Evolutionary conservation across 2,113 vertebrate genomes (phyloP).

Genomic region (Odocoileus hemionus): DNA sequence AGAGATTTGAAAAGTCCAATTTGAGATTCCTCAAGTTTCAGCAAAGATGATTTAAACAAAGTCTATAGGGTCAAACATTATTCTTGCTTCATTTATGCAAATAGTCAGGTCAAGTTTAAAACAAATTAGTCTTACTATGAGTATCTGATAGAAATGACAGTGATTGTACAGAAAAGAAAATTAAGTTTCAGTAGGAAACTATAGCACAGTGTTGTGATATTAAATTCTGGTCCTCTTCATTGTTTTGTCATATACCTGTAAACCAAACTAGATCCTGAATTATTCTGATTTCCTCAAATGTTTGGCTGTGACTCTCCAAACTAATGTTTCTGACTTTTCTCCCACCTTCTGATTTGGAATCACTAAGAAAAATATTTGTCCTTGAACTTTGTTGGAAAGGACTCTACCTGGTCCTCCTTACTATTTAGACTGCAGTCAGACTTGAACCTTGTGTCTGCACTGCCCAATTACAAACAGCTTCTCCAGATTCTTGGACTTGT

Average conservation of each 20-base stretch:
- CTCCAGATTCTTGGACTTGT: not conserved
- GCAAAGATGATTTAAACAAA: not conserved
- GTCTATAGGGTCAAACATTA: not conserved
- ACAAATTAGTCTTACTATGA: not conserved
- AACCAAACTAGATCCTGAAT: not conserved
- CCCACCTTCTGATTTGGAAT: not conserved
- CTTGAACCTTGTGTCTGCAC: not conserved
- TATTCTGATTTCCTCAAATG: not conserved
- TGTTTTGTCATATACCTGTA: not conserved
- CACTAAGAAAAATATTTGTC: not conserved
- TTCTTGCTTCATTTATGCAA: not conserved
- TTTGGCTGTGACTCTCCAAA: not conserved
- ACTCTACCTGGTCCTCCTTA: not conserved
- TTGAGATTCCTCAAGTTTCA: not conserved
- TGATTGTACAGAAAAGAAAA: not conserved
- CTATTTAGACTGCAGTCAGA: not conserved
- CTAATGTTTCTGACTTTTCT: not conserved
- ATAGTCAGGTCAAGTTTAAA: not conserved
- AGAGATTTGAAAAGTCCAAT: not conserved
- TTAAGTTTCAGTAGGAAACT: not conserved
- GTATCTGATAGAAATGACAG: not conserved
- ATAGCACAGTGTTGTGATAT: not conserved
- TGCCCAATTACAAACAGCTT: not conserved
- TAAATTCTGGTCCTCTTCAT: not conserved
- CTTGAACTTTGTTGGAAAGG: not conserved